phyloP scores from a whole-genome alignment of 2,797 vertebrate species.

The Allobates femoralis region DNA sequence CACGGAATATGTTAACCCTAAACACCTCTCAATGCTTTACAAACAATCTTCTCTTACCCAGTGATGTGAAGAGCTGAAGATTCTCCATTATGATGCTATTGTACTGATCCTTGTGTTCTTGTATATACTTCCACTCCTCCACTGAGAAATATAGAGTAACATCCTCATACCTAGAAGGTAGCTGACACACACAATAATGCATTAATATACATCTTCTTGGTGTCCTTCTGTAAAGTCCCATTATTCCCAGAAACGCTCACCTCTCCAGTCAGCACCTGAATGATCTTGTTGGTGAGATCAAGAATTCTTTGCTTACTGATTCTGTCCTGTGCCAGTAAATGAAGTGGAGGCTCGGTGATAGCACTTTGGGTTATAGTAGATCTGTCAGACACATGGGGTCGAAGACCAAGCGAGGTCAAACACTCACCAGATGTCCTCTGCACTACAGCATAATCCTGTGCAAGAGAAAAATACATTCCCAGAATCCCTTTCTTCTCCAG shows the following conservation, averaged over 20 bases:
- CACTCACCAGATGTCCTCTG: neutral
- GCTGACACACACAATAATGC: neutral
- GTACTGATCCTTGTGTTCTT: neutral
- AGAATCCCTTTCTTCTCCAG: neutral
- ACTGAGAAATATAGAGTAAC: neutral
- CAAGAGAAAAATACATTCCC: neutral
- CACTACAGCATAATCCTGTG: constrained; percentile 13
- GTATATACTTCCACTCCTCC: constrained; percentile 8
- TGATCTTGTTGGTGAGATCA: neutral
- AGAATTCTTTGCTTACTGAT: neutral
- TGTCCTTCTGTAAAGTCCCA: neutral
- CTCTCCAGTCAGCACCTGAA: no score
- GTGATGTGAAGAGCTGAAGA: neutral
- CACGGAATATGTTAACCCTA: no score
- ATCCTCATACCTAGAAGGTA: neutral
- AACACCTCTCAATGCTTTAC: neutral
- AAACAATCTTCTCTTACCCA: neutral
- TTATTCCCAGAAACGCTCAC: no score
- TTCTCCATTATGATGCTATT: neutral
- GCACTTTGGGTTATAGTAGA: neutral
- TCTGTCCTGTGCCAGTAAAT: neutral
- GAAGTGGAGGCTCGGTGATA: no score
- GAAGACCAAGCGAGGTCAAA: neutral
- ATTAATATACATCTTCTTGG: neutral
- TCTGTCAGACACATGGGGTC: neutral